Percentiles rank a stretch among this genome's conserved stretches.
Evolutionary conservation across 2,797 vertebrate genomes (phyloP).

Genomic region (Alauda arvensis): DNA sequence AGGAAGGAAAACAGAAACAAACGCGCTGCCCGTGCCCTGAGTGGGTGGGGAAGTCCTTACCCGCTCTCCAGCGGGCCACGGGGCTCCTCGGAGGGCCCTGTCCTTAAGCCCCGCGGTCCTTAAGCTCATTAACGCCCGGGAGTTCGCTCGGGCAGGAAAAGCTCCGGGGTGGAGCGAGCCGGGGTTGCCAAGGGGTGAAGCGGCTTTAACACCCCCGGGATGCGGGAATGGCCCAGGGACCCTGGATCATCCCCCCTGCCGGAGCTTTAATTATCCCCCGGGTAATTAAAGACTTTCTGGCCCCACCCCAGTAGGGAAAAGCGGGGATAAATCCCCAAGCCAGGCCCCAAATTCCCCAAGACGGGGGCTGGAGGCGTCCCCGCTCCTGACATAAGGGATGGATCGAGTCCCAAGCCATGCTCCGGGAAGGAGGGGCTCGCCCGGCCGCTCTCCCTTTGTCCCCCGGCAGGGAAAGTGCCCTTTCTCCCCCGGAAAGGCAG

Average conservation of each 20-base stretch:
- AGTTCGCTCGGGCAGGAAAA: background rate
- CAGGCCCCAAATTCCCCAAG: background rate
- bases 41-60: background rate
- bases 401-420: fast-evolving
- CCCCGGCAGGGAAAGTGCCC: background rate
- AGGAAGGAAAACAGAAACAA: background rate
- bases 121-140: constrained; percentile 4
- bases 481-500: background rate
- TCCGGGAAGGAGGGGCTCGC: too few relatives aligned
- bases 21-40: fast-evolving
- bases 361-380: background rate
- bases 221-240: background rate
- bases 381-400: fast-evolving
- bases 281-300: background rate
- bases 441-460: background rate
- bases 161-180: background rate
- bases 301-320: background rate
- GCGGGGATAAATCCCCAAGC: background rate
- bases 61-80: background rate
- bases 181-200: background rate
- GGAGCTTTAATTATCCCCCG: background rate
- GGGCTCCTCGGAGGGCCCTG: background rate
- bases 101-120: background rate
- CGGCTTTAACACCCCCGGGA: background rate
- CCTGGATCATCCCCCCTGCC: background rate